Percentiles rank a stretch among this genome's conserved stretches.
These are phyloP conservation scores for Peromyscus maniculatus DNA, from an alignment of 2,113 vertebrate genomes.

Conservation along the genomic window DNA sequence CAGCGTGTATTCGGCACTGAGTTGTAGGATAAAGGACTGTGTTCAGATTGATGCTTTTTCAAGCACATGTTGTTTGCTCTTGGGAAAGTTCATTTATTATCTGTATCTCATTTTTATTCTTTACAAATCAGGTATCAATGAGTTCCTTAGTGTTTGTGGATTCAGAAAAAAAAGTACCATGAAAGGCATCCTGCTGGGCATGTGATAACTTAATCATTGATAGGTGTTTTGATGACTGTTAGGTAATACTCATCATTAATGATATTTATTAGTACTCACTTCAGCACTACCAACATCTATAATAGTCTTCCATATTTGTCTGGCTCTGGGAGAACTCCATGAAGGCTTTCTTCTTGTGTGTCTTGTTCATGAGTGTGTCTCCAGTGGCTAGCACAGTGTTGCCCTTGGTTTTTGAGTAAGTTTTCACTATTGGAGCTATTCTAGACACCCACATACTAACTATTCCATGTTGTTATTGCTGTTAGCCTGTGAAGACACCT, in stretches of 20 bases:
- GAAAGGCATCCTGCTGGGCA: neutral
- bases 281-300: neutral
- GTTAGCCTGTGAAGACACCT: neutral
- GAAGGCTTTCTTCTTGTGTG: neutral
- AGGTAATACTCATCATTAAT: neutral
- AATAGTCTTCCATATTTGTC: slow-evolving; percentile 11
- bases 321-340: neutral
- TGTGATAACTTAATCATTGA: neutral
- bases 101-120: slow-evolving; percentile 12
- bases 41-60: neutral
- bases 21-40: neutral
- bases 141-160: neutral
- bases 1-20: neutral
- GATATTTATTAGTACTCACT: neutral
- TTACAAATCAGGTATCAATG: neutral
- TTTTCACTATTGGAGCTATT: neutral
- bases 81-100: neutral
- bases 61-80: neutral
- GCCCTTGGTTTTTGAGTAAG: neutral
- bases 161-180: neutral
- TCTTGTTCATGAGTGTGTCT: neutral
- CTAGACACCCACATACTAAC: too few species aligned
- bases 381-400: neutral
- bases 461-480: neutral
- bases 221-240: neutral